Evolutionary conservation across 2,888 invertebrate genomes (phyloP).

Genomic region (Blomia tropicalis): DNA sequence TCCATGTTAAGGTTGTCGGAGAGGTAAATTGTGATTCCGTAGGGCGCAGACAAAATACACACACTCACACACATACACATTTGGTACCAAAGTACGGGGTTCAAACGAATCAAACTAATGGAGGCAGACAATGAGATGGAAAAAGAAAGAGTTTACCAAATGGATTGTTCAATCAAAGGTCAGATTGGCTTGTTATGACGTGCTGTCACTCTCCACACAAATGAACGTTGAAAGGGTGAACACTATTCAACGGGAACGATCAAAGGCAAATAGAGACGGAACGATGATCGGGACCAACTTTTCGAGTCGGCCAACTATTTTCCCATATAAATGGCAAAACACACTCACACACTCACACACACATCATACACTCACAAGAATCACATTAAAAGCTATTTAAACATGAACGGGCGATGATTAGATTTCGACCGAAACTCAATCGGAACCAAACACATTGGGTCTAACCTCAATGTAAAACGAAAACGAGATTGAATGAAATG

Average conservation of each 20-base stretch:
- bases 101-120: not conserved
- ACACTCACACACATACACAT: no score
- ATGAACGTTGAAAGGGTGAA: not conserved
- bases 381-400: slow-evolving; percentile 15
- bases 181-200: not conserved
- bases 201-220: not conserved
- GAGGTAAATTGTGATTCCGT: no score
- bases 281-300: not conserved
- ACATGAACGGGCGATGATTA: not conserved
- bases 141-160: no score
- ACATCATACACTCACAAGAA: no score
- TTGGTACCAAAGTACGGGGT: no score
- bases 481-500: not conserved
- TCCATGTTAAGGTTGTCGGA: no score
- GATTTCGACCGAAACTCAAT: slow-evolving; percentile 1
- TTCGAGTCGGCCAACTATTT: no score
- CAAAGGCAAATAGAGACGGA: not conserved
- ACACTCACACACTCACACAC: no score
- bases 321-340: slow-evolving; percentile 15
- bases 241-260: no score
- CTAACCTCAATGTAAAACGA: not conserved
- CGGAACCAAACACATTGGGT: not conserved
- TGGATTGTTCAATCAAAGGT: not conserved
- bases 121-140: not conserved
- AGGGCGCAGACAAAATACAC: no score